Conservation (phyloP, 1,140 invertebrate species). For the Anastrepha ludens region DNA sequence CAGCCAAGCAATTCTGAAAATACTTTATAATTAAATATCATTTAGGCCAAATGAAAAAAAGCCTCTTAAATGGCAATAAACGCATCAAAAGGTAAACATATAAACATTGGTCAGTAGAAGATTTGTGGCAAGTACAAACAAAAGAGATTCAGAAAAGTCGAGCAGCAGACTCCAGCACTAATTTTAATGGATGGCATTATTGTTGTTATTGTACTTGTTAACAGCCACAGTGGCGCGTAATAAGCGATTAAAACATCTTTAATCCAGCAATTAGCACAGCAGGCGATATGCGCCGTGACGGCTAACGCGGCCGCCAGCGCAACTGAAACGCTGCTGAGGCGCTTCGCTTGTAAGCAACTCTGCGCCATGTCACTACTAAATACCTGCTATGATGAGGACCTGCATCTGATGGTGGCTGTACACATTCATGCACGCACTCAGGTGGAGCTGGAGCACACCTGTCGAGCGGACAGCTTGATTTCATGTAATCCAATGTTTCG, state of each 20-base stretch:
- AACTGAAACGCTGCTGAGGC: too few relatives aligned
- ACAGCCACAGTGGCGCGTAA: constrained; percentile 18
- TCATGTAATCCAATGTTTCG: constrained; percentile 9
- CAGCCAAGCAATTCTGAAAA: neutral
- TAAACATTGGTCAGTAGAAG: neutral
- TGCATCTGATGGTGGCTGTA: too few relatives aligned
- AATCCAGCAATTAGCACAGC: constrained; percentile 70
- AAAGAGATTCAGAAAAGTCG: neutral
- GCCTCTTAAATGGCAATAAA: neutral
- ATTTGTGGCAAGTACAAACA: neutral
- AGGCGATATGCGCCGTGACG: constrained; percentile 57
- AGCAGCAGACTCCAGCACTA: neutral
- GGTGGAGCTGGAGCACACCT: constrained; percentile 16
- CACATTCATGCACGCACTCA: neutral
- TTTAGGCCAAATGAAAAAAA: neutral
- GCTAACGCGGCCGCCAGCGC: neutral
- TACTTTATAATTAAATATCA: neutral
- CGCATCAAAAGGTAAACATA: neutral
- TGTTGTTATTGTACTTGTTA: constrained; percentile 18
- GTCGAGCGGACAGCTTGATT: constrained; percentile 17
- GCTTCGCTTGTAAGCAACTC: neutral
- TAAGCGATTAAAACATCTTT: constrained; percentile 68
- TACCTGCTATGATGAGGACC: neutral
- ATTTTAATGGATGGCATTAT: neutral
- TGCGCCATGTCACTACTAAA: neutral